Base-by-base conservation (phyloP, 2,113 vertebrate species). In the Ctenodactylus gundi region DNA sequence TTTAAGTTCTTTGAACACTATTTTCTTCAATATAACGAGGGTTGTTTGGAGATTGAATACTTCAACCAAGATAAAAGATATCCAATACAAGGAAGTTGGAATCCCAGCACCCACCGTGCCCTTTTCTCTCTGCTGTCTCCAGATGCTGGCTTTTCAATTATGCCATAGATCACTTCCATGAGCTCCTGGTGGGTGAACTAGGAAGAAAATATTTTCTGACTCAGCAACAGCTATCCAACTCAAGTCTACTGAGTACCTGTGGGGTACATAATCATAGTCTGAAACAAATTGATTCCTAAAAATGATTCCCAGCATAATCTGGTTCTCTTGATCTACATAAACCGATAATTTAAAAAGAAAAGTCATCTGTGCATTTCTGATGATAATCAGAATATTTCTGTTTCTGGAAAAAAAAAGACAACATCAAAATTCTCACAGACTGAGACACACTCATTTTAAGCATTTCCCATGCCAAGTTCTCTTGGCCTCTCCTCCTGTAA, bases 401-500 rank as follows among this genome's bases (percentile, higher is more conserved):
- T 72, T 13, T 55, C 29, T 25, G 70, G 39, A 4, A 46, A 44
- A 55, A 55, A 67, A 75, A 77, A 82, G 44, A 39, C 53, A 80
- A 62, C 34, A 25, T 72, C 23, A 85, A 83, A 72, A 85, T 90
- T 86, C 51, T 77, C 17, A n/a, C 25, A 25, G 27, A 82, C 44
- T 10, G 34, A 77, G 44, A 39, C 44, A 9, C 60, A 53, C 57
- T 80, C 62, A 81, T 84, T 81, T 91, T 23, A 93, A 94, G 51
- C 17, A 82, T 41, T 95, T 65, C 27, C 44, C 36, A 31, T 27
- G 58, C 31, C 53, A 81, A 92, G 88, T 41, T 31, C 34, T 51
- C 39, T 80, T 88, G 94, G 18, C 20, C 36, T 89, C 34, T 89
- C 39, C 89, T 75, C 80, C 93, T 72, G 91, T 84, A 80, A 60